Percentiles rank a stretch among this genome's conserved stretches.
These are phyloP conservation scores for Cheilosia variabilis DNA, from an alignment of 2,888 invertebrate genomes.

Conservation along the genomic window DNA sequence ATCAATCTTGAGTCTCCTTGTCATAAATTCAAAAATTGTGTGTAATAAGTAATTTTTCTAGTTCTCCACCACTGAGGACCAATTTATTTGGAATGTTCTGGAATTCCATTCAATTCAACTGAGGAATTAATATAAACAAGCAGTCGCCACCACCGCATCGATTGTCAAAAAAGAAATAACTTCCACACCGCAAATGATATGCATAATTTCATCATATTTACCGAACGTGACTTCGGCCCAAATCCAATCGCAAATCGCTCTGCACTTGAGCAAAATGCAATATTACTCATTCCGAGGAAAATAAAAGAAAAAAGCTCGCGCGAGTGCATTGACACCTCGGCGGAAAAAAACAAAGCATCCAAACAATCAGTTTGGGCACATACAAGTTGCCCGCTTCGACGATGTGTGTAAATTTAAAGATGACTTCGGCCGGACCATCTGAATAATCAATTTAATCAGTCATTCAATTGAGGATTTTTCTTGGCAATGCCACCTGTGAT, in stretches of 20 bases:
- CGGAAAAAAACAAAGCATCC: constrained; percentile 39
- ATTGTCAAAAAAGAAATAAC: constrained; percentile 31
- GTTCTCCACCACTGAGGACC: neutral
- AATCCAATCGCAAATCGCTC: constrained; percentile 40
- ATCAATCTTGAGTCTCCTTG: no score
- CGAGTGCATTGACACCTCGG: constrained; percentile 70
- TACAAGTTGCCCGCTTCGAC: constrained; percentile 13
- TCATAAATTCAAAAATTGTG: no score
- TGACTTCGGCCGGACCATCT: constrained; percentile 10
- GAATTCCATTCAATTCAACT: neutral
- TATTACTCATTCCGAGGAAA: constrained; percentile 18
- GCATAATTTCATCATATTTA: constrained; percentile 65
- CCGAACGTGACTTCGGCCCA: constrained; percentile 67
- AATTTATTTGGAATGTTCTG: neutral
- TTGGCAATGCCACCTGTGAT: constrained; percentile 43
- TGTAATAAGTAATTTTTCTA: neutral
- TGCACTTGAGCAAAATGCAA: constrained; percentile 49
- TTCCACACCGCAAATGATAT: constrained; percentile 44
- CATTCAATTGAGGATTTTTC: constrained; percentile 17
- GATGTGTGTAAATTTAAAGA: constrained; percentile 33
- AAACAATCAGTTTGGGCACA: constrained; percentile 40
- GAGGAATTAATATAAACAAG: neutral
- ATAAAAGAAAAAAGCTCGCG: constrained; percentile 40
- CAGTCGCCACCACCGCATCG: constrained; percentile 17
- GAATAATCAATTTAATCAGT: constrained; percentile 49